Evolutionary conservation across 2,888 invertebrate species (phyloP).

Genomic region (Endomychus coccineus): DNA sequence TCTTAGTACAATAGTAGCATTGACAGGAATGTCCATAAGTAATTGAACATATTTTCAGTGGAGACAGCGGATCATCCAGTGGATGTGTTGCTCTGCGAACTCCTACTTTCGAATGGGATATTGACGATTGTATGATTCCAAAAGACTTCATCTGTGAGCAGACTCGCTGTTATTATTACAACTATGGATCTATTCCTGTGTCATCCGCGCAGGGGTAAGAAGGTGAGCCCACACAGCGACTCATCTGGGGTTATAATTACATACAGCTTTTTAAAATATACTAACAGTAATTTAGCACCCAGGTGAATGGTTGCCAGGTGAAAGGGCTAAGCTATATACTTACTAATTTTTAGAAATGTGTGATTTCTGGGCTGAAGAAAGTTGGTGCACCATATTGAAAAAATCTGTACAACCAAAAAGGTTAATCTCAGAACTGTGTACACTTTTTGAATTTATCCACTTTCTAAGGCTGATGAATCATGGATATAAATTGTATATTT

Average conservation of each 20-base stretch:
- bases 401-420: too few relatives aligned
- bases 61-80: constrained; percentile 56
- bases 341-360: too few relatives aligned
- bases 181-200: constrained; percentile 84
- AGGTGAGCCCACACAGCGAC: constrained; percentile 54
- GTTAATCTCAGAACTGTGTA: too few relatives aligned
- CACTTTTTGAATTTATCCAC: too few relatives aligned
- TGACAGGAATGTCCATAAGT: too few relatives aligned
- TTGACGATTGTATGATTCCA: constrained; percentile 72
- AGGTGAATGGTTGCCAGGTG: constrained; percentile 37
- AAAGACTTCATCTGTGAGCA: constrained; percentile 88
- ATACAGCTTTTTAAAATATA: constrained; percentile 9
- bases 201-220: constrained; percentile 89
- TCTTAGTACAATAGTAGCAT: too few relatives aligned
- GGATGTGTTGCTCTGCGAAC: constrained; percentile 74
- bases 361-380: too few relatives aligned
- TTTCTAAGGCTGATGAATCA: too few relatives aligned
- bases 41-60: constrained; percentile 22
- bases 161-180: constrained; percentile 84
- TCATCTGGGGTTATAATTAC: constrained; percentile 30
- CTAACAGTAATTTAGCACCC: constrained; percentile 24
- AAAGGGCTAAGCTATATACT: too few relatives aligned
- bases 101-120: constrained; percentile 73
- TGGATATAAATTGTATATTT: too few relatives aligned
- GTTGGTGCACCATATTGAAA: too few relatives aligned